Conservation (phyloP, 2,888 invertebrate genomes). For the Chymomyza caudatula region DNA sequence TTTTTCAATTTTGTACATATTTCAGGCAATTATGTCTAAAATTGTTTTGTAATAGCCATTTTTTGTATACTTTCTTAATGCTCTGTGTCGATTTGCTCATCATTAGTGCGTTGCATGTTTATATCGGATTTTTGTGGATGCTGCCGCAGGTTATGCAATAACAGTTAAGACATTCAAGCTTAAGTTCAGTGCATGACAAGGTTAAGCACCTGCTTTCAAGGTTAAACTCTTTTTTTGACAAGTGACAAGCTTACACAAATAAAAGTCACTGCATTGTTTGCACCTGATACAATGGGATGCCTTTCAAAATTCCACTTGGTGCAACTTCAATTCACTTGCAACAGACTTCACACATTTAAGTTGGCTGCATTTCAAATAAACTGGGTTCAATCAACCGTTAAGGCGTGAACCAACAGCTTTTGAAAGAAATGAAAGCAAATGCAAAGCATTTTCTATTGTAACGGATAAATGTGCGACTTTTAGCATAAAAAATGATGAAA, state of each 20-base stretch:
- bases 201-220: slow-evolving; percentile 2
- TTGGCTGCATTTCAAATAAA: not conserved
- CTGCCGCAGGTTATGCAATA: not conserved
- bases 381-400: slow-evolving; percentile 66
- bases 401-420: slow-evolving; percentile 56
- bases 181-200: not conserved
- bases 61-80: not conserved
- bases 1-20: not conserved
- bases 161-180: not conserved
- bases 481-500: slow-evolving; percentile 49
- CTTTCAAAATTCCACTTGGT: slow-evolving; percentile 14
- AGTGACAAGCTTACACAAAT: slow-evolving; percentile 8
- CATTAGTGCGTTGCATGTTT: not conserved
- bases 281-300: slow-evolving; percentile 7
- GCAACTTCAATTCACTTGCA: slow-evolving; percentile 13
- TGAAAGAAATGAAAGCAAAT: slow-evolving; percentile 45
- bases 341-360: not conserved
- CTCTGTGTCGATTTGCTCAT: not conserved
- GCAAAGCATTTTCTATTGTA: slow-evolving; percentile 10
- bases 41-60: not conserved
- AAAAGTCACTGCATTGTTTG: slow-evolving; percentile 28
- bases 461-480: slow-evolving; percentile 66
- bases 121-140: not conserved
- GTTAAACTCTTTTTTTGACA: not conserved
- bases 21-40: not conserved